phyloP scores from a whole-genome alignment of 92 coral and sea anemone genomes.

The Palythoa grandiflora region DNA sequence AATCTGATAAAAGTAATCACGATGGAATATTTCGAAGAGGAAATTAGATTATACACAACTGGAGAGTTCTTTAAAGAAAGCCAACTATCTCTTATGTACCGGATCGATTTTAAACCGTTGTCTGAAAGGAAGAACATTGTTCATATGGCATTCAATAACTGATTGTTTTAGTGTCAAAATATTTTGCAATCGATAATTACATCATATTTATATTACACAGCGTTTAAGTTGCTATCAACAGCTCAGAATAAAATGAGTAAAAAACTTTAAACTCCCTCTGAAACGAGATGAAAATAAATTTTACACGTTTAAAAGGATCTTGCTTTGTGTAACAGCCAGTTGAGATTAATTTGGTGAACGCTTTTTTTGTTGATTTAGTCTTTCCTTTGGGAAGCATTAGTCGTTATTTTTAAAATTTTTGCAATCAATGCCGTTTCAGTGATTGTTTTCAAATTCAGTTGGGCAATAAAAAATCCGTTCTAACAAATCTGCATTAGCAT shows the following conservation, averaged over 20 bases:
- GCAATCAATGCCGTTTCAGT: background rate
- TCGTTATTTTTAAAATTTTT: background rate
- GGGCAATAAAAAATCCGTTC: background rate
- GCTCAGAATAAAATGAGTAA: background rate
- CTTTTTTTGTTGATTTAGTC: background rate
- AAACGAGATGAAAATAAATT: background rate
- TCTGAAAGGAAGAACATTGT: background rate
- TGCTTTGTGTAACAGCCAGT: background rate
- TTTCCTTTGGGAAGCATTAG: conserved; percentile 3
- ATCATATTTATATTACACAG: background rate
- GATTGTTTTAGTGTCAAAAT: background rate
- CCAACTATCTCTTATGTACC: too few species aligned
- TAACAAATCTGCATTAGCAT: background rate
- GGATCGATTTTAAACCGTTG: background rate
- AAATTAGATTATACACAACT: conserved; percentile 10
- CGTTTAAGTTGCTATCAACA: background rate
- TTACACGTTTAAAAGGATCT: background rate
- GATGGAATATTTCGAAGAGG: background rate
- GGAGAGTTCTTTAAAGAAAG: too few species aligned
- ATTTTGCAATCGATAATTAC: background rate
- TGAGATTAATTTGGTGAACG: background rate
- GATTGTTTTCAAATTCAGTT: background rate
- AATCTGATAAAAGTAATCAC: conserved; percentile 1
- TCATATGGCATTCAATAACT: background rate
- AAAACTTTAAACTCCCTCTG: background rate